Base-by-base conservation (phyloP, 2,113 vertebrate genomes). In the Corythoichthys haematopterus region DNA sequence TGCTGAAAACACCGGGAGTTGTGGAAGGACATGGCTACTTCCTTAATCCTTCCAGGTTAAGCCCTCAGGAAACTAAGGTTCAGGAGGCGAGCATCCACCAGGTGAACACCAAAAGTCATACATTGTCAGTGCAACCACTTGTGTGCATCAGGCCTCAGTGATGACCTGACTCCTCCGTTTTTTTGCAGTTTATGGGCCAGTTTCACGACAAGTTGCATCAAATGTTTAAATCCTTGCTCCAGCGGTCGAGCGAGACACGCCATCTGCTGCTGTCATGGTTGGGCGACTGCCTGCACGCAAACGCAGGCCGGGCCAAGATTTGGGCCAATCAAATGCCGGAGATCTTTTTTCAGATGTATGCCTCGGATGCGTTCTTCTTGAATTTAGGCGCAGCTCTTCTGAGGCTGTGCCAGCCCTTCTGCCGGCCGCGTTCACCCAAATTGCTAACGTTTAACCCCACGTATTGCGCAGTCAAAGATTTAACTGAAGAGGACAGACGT, bases 241-340 rank as follows among this genome's bases (percentile, higher is more conserved):
- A 99, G 88, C 81, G 94, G 72, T 94, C 95, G 9, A 90, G 92
- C 0, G 96, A 98, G 80, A 98, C 94, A 0, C 96, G 96, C 55
- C 96, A 98, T 90, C 84, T 92, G 83, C 92, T 97, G 82, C 93
- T 99, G 38, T 92, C 94, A 36, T 99, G 98, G 98, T 85, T 99
- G 71, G 98, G 97, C 61, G 93, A 91, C 88, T 99, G 97, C 85
- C 90, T 99, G 68, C 94, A 98, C 0, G 94, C 95, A 0, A 99
- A 99, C 0, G 90, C 93, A 0, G 97, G 97, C 40, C 94, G 97
- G 75, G 90, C 94, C 74, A 99, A 98, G 87, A 98, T 99, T 35
- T 99, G 98, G 98, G 95, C 97, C 65, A 99, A 95, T 85, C 98
- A 99, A 91, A 97, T 98, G 94, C 97, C 97, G 0, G 97, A 98